Evolutionary conservation across 1,140 invertebrate species (phyloP), one percentile per base, ranked within the genome.

Genomic region (Ptiloglossa arizonensis): DNA sequence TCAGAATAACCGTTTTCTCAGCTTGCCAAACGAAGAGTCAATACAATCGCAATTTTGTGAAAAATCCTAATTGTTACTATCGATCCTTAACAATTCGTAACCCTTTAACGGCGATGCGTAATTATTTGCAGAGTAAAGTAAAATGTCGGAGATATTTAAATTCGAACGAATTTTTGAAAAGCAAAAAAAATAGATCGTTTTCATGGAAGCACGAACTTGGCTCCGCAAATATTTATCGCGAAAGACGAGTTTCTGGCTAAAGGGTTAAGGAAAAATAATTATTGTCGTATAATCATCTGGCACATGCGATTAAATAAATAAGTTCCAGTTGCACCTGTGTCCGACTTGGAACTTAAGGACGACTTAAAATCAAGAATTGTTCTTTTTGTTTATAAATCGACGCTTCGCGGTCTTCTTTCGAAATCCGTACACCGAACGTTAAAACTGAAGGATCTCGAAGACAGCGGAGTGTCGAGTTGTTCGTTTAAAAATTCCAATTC

Each of bases 251-350:
- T 57, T 27, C 38, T 5, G 35, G 48, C 22, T 38, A 46, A 67
- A 66, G 50, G 71, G 38, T 56, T 46, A 29, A 44, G 22, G 2
- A 19, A 32, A 44, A 46, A 56, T 24, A 44, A 59, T 57, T 35
- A 68, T 59, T 41, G 41, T 76, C 73, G 57, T 69, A 68, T 64
- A 35, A 76, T 73, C 71, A 73, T 76, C 73, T 76, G 73, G 73
- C 73, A 76, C 73, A 76, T 76, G 44, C 73, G 73, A 76, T 76
- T 76, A 76, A 76, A 76, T 76, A 76, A 76, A 76, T 76, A 76
- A 76, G 41, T 76, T 76, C 52, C 73, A 76, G 73, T 76, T 76
- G 64, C 73, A 59, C 22, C 54, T 46, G 19, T 44, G 48, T 27
- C 64, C 41, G 54, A 59, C 64, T 48, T 24, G 73, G 41, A 15